Evolutionary conservation across 2,888 invertebrate species (phyloP), one percentile per base, ranked within the genome.

Genomic region (Neria commutata): DNA sequence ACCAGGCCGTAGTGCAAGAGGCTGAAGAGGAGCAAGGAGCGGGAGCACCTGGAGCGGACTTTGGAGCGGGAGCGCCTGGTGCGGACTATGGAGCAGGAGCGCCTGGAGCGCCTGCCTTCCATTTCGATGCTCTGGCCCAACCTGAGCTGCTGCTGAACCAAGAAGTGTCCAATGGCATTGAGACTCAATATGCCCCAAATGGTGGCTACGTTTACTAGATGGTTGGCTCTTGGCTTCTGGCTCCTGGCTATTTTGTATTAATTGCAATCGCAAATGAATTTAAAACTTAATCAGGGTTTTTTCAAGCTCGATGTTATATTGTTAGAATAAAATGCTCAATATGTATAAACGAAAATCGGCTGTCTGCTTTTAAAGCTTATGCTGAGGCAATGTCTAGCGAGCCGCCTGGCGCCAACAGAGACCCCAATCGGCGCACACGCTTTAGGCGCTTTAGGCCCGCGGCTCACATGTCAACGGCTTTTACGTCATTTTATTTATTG

Each of bases 201-300:
- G 79, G 79, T 47, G 79, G 79, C 19, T 79, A 79, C 57, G 69
- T 79, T 54, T 79, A 80, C 66, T 76, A 74, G 60, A 46, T 53
- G 56, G 2, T 14, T n/a, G 25, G 40, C 53, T 47, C 23, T 29
- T 17, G 24, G 40, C 14, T 45, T 34, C 8, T 50, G 2, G 16
- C 21, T 23, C 50, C 45, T 49, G 14, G 25, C 25, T 29, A 34
- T 60, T 60, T 63, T 61, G 63, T 54, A 56, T 56, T 63, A 23
- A 37, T 56, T 63, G 14, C 33, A 33, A 26, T 33, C 57, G 50
- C 34, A 47, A 60, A 60, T n/a, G n/a, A n/a, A n/a, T n/a, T n/a
- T n/a, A n/a, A n/a, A n/a, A n/a, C n/a, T n/a, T n/a, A n/a, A n/a
- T n/a, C n/a, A n/a, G n/a, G n/a, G n/a, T n/a, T n/a, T n/a, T n/a